Conservation (phyloP, 2,888 invertebrate genomes). For the Serripes groenlandicus region DNA sequence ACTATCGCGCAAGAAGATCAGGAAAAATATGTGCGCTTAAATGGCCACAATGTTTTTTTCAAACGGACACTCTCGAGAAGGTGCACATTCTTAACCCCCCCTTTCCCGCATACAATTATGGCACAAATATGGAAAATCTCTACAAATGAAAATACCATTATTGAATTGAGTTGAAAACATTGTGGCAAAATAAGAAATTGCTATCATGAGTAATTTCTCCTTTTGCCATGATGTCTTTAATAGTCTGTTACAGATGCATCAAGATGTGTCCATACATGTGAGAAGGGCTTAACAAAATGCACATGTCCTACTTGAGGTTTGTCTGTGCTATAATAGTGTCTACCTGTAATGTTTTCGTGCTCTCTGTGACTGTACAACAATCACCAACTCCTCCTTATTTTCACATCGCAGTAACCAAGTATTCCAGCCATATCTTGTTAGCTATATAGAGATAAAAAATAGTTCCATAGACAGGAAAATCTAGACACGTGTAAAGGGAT, state of each 20-base stretch:
- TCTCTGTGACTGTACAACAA: slow-evolving; percentile 70
- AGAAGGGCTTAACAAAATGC: background rate
- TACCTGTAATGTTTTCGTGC: slow-evolving; percentile 79
- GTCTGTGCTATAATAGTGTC: too few relatives aligned
- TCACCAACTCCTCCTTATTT: slow-evolving; percentile 75
- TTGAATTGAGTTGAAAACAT: background rate
- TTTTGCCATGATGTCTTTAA: background rate
- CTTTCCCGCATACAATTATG: too few relatives aligned
- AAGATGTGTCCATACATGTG: background rate
- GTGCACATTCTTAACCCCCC: too few relatives aligned
- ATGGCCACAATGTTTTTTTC: too few relatives aligned
- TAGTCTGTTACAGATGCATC: too few relatives aligned
- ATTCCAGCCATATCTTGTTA: slow-evolving; percentile 70
- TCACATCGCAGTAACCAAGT: slow-evolving; percentile 77
- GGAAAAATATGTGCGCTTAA: too few relatives aligned
- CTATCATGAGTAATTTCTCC: background rate
- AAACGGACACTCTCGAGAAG: too few relatives aligned
- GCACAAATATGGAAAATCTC: too few relatives aligned
- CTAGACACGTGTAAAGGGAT: too few relatives aligned
- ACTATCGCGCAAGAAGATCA: too few relatives aligned
- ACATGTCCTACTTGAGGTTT: background rate
- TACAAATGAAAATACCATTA: too few relatives aligned
- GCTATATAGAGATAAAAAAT: slow-evolving; percentile 48
- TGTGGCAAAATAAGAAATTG: background rate
- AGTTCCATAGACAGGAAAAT: too few relatives aligned